These are phyloP conservation scores for Bradypodion pumilum DNA, from an alignment of 2,797 vertebrate species.

Conservation along the genomic window DNA sequence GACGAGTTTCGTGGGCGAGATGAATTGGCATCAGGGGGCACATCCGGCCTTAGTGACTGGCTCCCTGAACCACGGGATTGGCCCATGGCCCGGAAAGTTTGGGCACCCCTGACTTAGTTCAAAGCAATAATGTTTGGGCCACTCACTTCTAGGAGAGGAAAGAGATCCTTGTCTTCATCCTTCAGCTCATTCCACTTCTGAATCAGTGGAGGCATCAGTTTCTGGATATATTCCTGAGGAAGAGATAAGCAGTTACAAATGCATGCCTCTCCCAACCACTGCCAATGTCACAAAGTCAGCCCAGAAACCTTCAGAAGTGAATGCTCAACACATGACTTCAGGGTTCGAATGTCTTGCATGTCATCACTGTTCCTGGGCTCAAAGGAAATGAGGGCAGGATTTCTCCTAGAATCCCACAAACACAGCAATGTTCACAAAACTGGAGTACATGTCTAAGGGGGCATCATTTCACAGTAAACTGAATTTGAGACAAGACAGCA, in stretches of 20 bases:
- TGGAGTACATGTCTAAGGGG: not conserved
- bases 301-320: slow-evolving; percentile 38
- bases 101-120: too few species aligned
- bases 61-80: too few species aligned
- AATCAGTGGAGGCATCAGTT: slow-evolving; percentile 94
- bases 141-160: slow-evolving; percentile 89
- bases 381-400: not conserved
- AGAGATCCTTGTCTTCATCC: slow-evolving; percentile 95
- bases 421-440: not conserved
- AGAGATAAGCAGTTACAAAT: not conserved
- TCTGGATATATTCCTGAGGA: slow-evolving; percentile 92
- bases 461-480: not conserved
- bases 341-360: slow-evolving; percentile 52
- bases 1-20: too few species aligned
- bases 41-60: too few species aligned
- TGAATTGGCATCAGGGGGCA: too few species aligned
- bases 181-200: slow-evolving; percentile 97
- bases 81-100: too few species aligned
- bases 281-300: not conserved
- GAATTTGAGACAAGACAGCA: not conserved
- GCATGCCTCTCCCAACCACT: not conserved
- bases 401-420: not conserved
- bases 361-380: slow-evolving; percentile 17
- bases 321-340: slow-evolving; percentile 20
- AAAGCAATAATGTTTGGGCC: not conserved